Conservation (phyloP, 2,797 vertebrate genomes). For the Fratercula arctica region DNA sequence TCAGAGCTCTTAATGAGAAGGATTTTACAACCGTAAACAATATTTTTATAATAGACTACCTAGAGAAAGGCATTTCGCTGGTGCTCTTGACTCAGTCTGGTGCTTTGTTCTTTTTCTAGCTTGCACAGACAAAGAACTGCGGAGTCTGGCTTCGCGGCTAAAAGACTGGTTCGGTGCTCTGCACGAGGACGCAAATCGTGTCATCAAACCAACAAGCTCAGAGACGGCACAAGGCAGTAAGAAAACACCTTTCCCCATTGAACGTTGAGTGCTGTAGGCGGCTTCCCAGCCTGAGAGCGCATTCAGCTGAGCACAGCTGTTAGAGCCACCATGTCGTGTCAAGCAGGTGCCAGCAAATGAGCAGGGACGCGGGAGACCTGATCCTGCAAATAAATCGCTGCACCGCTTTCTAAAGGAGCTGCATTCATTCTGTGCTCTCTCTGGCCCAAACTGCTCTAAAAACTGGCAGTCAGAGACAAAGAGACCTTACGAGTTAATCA, state of each 20-base stretch:
- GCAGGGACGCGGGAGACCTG: not conserved
- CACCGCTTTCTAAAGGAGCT: not conserved
- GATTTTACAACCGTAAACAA: not conserved
- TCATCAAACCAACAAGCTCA: conserved; percentile 78
- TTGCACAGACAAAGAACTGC: conserved; percentile 83
- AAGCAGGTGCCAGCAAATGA: not conserved
- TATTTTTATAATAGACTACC: not conserved
- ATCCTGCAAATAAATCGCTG: not conserved
- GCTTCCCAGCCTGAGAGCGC: not conserved
- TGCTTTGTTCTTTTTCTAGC: conserved; percentile 71
- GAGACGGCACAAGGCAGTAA: conserved; percentile 79
- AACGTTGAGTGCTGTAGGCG: not conserved
- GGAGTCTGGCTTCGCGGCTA: conserved; percentile 89
- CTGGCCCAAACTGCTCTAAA: not conserved
- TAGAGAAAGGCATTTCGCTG: not conserved
- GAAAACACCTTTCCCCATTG: not conserved
- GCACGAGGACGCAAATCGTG: conserved; percentile 87
- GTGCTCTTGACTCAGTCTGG: not conserved
- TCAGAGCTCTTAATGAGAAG: not conserved
- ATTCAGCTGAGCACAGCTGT: not conserved
- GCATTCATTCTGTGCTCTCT: not conserved
- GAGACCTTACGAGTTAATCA: not conserved
- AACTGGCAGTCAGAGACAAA: not conserved
- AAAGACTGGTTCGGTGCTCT: conserved; percentile 97
- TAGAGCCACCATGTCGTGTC: not conserved